Evolutionary conservation across 1,140 invertebrate species (phyloP).

Genomic region (Cotesia chilonis): DNA sequence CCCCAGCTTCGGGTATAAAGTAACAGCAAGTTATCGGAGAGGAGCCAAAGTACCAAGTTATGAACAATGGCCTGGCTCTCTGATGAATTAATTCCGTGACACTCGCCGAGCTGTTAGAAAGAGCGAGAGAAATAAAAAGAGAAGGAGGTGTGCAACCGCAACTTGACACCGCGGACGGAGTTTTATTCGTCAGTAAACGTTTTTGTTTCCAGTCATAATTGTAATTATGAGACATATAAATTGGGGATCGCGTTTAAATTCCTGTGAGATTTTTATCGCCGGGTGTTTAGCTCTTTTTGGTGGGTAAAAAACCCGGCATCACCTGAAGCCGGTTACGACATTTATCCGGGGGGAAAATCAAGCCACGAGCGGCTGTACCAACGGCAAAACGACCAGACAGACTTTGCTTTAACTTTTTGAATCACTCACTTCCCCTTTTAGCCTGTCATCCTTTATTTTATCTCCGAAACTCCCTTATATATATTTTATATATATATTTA

Average conservation of each 20-base stretch:
- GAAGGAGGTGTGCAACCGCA: too few species aligned
- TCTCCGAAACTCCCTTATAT: conserved; percentile 21
- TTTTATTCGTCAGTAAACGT: too few species aligned
- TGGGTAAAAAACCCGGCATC: conserved; percentile 48
- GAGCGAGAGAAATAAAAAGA: too few species aligned
- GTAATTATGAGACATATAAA: neutral
- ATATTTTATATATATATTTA: neutral
- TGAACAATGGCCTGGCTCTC: conserved; percentile 2
- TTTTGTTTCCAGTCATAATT: too few species aligned
- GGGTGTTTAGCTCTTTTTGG: conserved; percentile 36
- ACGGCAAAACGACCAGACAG: conserved; percentile 30
- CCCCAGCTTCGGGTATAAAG: neutral
- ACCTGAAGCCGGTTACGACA: conserved; percentile 37
- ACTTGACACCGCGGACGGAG: too few species aligned
- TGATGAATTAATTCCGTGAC: conserved; percentile 12
- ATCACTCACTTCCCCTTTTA: conserved; percentile 10
- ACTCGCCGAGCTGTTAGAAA: neutral
- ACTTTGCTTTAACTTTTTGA: conserved; percentile 35
- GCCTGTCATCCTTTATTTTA: conserved; percentile 20
- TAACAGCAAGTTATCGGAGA: neutral
- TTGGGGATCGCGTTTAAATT: neutral
- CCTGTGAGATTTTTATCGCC: too few species aligned
- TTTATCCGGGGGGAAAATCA: conserved; percentile 31
- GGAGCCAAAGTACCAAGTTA: neutral
- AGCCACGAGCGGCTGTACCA: conserved; percentile 11